These are phyloP conservation scores for Cataglyphis cursor DNA, from an alignment of 2,888 invertebrate genomes.

Conservation along the genomic window DNA sequence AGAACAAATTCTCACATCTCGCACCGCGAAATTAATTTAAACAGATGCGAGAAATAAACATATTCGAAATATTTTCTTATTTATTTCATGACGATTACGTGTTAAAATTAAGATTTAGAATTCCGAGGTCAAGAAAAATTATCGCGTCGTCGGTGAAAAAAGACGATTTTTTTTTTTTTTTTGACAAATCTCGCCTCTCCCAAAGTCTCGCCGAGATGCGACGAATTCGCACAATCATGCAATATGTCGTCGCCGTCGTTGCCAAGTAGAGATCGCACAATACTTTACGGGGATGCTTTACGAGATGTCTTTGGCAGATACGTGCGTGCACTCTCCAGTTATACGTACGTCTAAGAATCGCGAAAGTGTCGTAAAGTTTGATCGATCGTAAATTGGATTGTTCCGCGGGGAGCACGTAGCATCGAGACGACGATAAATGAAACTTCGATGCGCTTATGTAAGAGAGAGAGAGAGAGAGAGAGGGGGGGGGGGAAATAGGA, in stretches of 20 bases:
- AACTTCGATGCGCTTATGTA: slow-evolving; percentile 51
- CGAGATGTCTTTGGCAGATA: slow-evolving; percentile 15
- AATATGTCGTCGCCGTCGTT: slow-evolving; percentile 27
- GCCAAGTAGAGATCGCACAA: slow-evolving; percentile 46
- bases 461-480: not conserved
- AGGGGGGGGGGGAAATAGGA: not conserved
- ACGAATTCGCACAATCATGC: slow-evolving; percentile 14
- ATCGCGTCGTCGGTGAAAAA: not conserved
- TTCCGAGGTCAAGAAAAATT: not conserved
- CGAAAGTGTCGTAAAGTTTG: slow-evolving; percentile 67
- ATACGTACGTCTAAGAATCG: slow-evolving; percentile 52
- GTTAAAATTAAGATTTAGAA: not conserved
- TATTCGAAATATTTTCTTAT: not conserved
- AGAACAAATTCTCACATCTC: not conserved
- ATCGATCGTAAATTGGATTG: slow-evolving; percentile 71
- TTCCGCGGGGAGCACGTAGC: slow-evolving; percentile 49
- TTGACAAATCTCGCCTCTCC: not conserved
- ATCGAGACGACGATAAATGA: slow-evolving; percentile 55
- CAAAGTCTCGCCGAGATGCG: not conserved
- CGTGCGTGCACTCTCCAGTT: not conserved
- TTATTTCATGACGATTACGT: too few species aligned
- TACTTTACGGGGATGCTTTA: slow-evolving; percentile 25
- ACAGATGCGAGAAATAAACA: not conserved
- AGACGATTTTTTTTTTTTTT: not conserved
- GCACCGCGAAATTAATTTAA: not conserved